Evolutionary conservation across 53 echinoderm and acorn worm species (phyloP), one percentile per base, ranked within the genome.

Genomic region (Apostichopus leukothele): DNA sequence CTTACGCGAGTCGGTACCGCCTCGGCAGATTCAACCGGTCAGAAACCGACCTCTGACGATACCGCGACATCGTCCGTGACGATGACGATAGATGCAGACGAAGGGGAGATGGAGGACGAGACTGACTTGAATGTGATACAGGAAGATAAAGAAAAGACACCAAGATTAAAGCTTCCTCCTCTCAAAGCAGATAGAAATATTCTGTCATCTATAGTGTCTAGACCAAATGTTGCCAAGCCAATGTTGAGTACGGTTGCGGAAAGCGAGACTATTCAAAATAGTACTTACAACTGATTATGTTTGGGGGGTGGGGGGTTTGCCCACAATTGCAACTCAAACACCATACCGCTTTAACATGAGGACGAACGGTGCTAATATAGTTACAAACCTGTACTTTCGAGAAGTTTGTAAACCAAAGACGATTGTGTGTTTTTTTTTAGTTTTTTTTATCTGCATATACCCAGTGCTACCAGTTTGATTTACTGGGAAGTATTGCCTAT

Each of bases 81-180:
- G 79, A 39, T 39, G 11, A 27, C n/a, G 6, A 75, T 27, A 50
- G 26, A 21, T 11, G 13, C 22, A 50, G 16, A 25, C 25, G 20
- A 52, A 52, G 53, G 8, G 6, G 53, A 53, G 18, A 9, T 53
- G 19, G 52, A n/a, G 39, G 79, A 79, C 5, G 12, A 9, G 51
- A 79, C 50, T 39, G 51, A 11, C 5, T 9, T 16, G 25, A 27
- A 13, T 19, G n/a, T 52, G 8, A 23, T 57, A 12, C 67, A 66
- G 57, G 84, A 63, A 39, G 39, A 39, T 39, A 3, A 39, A 39
- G 57, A 57, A 5, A 59, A 61, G 9, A 84, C 55, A 22, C 66
- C 90, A 11, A 79, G 23, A 53, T 67, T 90, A 67, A 90, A 90
- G 79, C 87, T 90, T 5, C 90, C 90, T 14, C 90, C 90, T 14